phyloP scores from a whole-genome alignment of 2,113 vertebrate species.

The Oophaga pumilio region DNA sequence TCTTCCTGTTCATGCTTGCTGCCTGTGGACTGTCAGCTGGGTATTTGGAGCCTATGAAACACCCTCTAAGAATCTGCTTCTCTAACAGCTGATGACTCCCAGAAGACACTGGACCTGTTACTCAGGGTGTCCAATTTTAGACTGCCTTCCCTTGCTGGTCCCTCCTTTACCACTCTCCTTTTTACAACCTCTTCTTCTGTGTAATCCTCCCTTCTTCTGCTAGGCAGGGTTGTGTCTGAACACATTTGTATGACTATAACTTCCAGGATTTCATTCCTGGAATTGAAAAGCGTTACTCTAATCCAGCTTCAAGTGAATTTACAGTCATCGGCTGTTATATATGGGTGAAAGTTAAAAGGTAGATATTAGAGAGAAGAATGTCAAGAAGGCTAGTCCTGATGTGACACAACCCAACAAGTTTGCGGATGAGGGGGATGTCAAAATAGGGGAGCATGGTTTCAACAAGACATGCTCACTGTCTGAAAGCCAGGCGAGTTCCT shows the following conservation, averaged over 20 bases:
- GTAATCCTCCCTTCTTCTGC: background rate
- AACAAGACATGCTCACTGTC: too few species aligned
- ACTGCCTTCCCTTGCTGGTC: slow-evolving; percentile 53
- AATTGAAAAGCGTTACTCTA: background rate
- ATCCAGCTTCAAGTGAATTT: background rate
- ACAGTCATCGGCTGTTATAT: background rate
- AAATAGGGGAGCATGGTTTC: too few species aligned
- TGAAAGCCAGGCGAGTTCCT: too few species aligned
- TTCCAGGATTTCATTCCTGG: slow-evolving; percentile 18
- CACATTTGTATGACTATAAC: slow-evolving; percentile 24
- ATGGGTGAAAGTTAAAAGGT: too few species aligned
- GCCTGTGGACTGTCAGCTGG: slow-evolving; percentile 69
- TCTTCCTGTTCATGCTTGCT: slow-evolving; percentile 46
- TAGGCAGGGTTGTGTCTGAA: slow-evolving; percentile 38
- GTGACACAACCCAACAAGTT: too few species aligned
- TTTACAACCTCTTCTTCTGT: background rate
- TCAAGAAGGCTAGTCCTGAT: too few species aligned
- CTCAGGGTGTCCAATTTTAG: slow-evolving; percentile 21
- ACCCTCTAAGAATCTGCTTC: slow-evolving; percentile 70
- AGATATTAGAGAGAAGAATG: too few species aligned
- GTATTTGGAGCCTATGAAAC: slow-evolving; percentile 78
- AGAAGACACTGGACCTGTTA: slow-evolving; percentile 52
- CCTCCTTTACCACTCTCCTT: slow-evolving; percentile 16
- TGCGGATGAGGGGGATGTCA: too few species aligned
- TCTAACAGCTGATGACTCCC: slow-evolving; percentile 68